Conservation (phyloP, 2,888 invertebrate genomes). For the Orthonevra nobilis region DNA sequence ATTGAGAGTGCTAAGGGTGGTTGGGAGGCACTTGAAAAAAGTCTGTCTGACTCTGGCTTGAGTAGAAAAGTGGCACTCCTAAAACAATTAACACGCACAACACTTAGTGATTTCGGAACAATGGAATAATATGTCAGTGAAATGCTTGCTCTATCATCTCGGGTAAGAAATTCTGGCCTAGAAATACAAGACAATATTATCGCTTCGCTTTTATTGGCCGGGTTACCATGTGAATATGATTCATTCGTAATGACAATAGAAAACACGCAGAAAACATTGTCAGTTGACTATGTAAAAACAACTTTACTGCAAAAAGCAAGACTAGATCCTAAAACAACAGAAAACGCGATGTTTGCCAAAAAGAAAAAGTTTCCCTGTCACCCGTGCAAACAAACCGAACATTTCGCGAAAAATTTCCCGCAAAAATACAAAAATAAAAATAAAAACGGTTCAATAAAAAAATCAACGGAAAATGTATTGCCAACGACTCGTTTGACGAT, state of each 20-base stretch:
- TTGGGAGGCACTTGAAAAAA: background rate
- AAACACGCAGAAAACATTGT: conserved; percentile 51
- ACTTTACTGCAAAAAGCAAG: conserved; percentile 7
- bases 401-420: conserved; percentile 1
- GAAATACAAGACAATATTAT: conserved; percentile 37
- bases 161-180: conserved; percentile 18
- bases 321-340: background rate
- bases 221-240: conserved; percentile 50
- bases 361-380: background rate
- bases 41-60: conserved; percentile 17
- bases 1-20: conserved; percentile 1
- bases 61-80: conserved; percentile 31
- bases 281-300: conserved; percentile 46
- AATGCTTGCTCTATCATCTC: conserved; percentile 18
- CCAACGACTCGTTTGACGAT: background rate
- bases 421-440: background rate
- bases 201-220: conserved; percentile 58
- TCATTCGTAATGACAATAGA: conserved; percentile 54
- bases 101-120: conserved; percentile 23
- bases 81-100: conserved; percentile 33
- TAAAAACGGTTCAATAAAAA: background rate
- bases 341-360: conserved; percentile 1
- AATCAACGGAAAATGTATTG: background rate
- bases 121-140: conserved; percentile 46
- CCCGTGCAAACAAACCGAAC: background rate